Evolutionary conservation across 2,888 invertebrate genomes (phyloP).

Genomic region (Coleophora flavipennella): DNA sequence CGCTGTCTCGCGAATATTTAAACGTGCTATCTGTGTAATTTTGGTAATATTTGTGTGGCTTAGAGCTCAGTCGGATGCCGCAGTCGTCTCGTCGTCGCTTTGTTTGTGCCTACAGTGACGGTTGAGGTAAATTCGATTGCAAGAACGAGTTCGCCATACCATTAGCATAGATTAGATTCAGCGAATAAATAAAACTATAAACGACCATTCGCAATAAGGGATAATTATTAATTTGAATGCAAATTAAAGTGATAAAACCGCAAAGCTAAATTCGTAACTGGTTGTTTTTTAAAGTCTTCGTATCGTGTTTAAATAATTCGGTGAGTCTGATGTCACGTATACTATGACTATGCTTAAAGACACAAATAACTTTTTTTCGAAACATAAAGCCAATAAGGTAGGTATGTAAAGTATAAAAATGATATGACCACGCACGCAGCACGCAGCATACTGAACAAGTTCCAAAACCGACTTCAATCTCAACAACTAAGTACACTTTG

Average conservation of each 20-base stretch:
- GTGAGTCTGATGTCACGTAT: too few relatives aligned
- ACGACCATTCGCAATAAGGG: slow-evolving; percentile 4
- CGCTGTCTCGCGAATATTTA: slow-evolving; percentile 37
- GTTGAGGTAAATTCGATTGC: slow-evolving; percentile 4
- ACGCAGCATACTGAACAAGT: too few relatives aligned
- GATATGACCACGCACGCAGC: too few relatives aligned
- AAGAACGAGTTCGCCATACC: slow-evolving; percentile 9
- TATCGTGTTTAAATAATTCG: too few relatives aligned
- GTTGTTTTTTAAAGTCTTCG: neutral
- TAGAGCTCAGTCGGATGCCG: neutral
- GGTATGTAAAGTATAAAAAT: too few relatives aligned
- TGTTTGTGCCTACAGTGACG: neutral
- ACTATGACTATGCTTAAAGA: too few relatives aligned
- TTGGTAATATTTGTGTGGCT: neutral
- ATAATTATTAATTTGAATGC: slow-evolving; percentile 7
- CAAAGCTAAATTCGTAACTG: slow-evolving; percentile 19
- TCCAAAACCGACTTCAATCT: too few relatives aligned
- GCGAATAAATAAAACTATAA: slow-evolving; percentile 5
- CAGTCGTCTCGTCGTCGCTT: neutral
- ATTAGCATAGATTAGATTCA: slow-evolving; percentile 9
- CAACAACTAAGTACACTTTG: too few relatives aligned
- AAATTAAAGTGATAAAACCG: slow-evolving; percentile 21
- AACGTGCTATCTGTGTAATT: neutral
- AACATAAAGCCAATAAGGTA: too few relatives aligned
- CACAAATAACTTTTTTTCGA: too few relatives aligned